Base-by-base conservation (phyloP, 2,797 vertebrate genomes). In the Cirrhinus mrigala region DNA sequence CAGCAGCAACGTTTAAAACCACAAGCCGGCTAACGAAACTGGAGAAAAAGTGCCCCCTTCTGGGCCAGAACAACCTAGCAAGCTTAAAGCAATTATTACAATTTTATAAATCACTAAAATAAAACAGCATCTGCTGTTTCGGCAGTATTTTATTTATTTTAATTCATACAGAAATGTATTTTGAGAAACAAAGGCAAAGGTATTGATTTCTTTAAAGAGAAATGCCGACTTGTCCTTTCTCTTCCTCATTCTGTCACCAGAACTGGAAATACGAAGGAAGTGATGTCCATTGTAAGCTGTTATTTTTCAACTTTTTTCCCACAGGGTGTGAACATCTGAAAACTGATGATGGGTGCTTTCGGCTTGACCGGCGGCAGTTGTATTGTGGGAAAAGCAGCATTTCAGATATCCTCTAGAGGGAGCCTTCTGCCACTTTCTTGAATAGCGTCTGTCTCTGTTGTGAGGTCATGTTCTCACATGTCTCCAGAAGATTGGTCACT, bases 401-500 rank as follows among this genome's bases (percentile, higher is more conserved):
- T 37, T 37, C 20, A 15, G 1, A n/a, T 76, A 29, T 58, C 52
- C 29, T 77, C 84, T 91, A 92, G 62, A 91, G 79, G 12, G 62
- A 91, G 48, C 91, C 94, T n/a, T 95, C 95, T 77, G 96, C 95
- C 76, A 97, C 90, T 86, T 92, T 96, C 75, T 90, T 93, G 90
- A 99, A 96, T 0, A 96, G 95, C 15, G 94, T 92, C 84, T 92
- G 96, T 73, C 98, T 96, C 93, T 99, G 98, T 52, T 94, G 91
- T 2, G 94, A 24, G 14, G 96, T 97, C 96, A 99, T 97, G 90
- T 96, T 95, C 90, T 98, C 97, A 87, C 95, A 96, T 88, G 96
- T 96, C 94, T 99, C 97, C 90, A 99, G 94, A 81, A 98, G 93
- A 90, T 97, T 98, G 56, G 97, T 95, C 64, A 98, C 85, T 89